Evolutionary conservation across 1,140 invertebrate genomes (phyloP).

Genomic region (Lamellibrachia luymesi): DNA sequence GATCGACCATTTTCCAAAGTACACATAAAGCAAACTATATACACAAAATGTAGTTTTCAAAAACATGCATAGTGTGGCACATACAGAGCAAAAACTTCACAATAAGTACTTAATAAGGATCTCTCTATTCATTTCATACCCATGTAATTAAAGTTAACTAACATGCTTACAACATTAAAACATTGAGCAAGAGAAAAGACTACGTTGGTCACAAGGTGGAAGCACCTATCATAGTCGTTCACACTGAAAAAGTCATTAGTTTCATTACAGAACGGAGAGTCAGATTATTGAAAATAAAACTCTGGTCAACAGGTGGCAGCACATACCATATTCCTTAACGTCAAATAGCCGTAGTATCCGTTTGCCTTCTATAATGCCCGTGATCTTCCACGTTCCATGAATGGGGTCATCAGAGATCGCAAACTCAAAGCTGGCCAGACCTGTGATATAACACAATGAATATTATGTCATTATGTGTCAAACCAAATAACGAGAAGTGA

Average conservation of each 20-base stretch:
- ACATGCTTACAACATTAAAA: neutral
- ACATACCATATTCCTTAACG: conserved; percentile 77
- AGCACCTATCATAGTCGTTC: too few relatives aligned
- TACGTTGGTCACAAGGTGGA: neutral
- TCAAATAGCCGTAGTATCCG: conserved; percentile 66
- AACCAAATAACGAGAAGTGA: too few relatives aligned
- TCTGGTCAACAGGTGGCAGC: neutral
- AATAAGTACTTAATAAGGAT: neutral
- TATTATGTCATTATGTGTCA: too few relatives aligned
- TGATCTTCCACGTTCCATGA: conserved; percentile 89
- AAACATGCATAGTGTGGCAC: neutral
- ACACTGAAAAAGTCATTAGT: too few relatives aligned
- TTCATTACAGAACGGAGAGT: too few relatives aligned
- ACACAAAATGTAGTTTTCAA: neutral
- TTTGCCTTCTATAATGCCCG: conserved; percentile 60
- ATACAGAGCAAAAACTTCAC: neutral
- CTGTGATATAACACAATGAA: conserved; percentile 24
- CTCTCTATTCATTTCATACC: too few relatives aligned
- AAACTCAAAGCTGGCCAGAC: conserved; percentile 63
- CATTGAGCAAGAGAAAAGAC: neutral
- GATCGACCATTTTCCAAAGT: neutral
- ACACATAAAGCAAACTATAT: neutral
- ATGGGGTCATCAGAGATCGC: conserved; percentile 79
- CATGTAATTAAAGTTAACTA: neutral
- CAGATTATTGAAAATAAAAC: too few relatives aligned